Conservation (phyloP, 2,888 invertebrate species). For the Calephelis perditalis region DNA sequence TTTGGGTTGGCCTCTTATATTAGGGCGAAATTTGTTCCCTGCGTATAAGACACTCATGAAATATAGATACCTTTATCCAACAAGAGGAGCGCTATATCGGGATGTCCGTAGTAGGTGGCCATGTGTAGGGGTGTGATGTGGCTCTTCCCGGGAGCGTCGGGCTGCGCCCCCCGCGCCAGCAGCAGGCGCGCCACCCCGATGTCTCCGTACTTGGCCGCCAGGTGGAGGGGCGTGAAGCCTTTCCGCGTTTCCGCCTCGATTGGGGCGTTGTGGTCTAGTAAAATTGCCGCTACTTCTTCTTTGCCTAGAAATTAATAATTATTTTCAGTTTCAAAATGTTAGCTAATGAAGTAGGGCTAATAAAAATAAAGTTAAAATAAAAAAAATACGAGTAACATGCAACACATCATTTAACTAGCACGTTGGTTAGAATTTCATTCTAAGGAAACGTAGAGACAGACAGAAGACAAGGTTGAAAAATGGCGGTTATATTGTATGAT, state of each 20-base stretch:
- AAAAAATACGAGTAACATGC: too few relatives aligned
- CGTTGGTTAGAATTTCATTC: too few relatives aligned
- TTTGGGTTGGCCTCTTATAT: too few relatives aligned
- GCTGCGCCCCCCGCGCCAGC: slow-evolving; percentile 90
- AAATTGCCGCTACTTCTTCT: slow-evolving; percentile 92
- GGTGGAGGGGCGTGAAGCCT: slow-evolving; percentile 97
- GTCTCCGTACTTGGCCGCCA: slow-evolving; percentile 98
- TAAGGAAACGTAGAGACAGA: too few relatives aligned
- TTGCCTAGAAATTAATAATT: slow-evolving; percentile 64
- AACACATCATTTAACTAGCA: too few relatives aligned
- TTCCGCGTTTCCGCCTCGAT: slow-evolving; percentile 95
- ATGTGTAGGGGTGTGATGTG: slow-evolving; percentile 97
- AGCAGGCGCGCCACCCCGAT: slow-evolving; percentile 91
- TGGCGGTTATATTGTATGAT: too few relatives aligned
- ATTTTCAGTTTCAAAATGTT: too few relatives aligned
- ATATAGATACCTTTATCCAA: slow-evolving; percentile 86
- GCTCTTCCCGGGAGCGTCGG: slow-evolving; percentile 93
- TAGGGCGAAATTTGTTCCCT: too few relatives aligned
- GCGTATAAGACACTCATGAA: too few relatives aligned
- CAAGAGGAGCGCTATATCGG: slow-evolving; percentile 91
- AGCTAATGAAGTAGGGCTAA: too few relatives aligned
- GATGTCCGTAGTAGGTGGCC: slow-evolving; percentile 97
- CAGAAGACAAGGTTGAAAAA: too few relatives aligned
- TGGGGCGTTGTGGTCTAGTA: slow-evolving; percentile 94
- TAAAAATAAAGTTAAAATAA: too few relatives aligned